phyloP scores from a whole-genome alignment of 2,797 vertebrate genomes.

The Psittacula echo region DNA sequence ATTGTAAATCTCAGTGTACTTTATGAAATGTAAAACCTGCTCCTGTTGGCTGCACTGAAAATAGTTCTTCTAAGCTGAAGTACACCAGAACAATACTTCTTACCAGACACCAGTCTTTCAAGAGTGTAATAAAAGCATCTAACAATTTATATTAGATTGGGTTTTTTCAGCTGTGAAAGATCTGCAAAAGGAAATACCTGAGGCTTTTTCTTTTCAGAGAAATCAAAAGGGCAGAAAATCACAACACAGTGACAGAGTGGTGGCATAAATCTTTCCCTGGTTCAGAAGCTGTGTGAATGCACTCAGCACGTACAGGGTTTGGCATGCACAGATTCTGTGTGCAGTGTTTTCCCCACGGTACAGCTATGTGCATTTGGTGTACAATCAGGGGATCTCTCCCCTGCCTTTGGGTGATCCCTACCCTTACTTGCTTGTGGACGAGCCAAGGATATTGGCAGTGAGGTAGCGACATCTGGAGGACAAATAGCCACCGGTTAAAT shows the following conservation, averaged over 20 bases:
- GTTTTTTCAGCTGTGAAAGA: not conserved
- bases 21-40: not conserved
- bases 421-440: not conserved
- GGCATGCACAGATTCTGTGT: accelerated
- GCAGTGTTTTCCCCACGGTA: no score
- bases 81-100: not conserved
- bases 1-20: not conserved
- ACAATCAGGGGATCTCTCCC: not conserved
- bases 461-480: constrained; percentile 45
- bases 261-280: no score
- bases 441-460: not conserved
- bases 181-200: not conserved
- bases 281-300: not conserved
- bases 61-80: not conserved
- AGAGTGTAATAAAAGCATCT: not conserved
- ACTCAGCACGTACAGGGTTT: not conserved
- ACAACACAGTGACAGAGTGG: no score
- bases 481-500: not conserved
- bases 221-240: not conserved
- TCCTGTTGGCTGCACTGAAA: not conserved
- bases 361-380: accelerated
- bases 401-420: not conserved
- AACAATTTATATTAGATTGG: accelerated
- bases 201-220: not conserved
- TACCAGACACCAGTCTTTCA: not conserved